Evolutionary conservation across 1,140 invertebrate species (phyloP).

Genomic region (Neodiprion virginianus): DNA sequence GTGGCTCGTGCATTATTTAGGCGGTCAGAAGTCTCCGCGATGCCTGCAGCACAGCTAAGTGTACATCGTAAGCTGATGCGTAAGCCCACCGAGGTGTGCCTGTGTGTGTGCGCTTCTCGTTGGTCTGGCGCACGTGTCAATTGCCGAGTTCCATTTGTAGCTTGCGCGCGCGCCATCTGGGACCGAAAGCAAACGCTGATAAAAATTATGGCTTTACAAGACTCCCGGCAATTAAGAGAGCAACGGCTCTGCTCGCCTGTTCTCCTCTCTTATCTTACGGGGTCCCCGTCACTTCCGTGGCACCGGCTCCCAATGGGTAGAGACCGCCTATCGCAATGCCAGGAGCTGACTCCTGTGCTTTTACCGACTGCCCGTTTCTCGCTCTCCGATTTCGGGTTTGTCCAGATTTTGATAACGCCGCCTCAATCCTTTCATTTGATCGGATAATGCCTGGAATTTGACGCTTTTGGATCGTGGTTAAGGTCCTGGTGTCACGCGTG

Average conservation of each 20-base stretch:
- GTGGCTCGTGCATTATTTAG: conserved; percentile 7
- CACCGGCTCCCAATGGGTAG: too few species aligned
- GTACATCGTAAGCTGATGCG: too few species aligned
- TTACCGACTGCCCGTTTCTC: too few species aligned
- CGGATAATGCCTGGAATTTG: too few species aligned
- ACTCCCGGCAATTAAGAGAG: background rate
- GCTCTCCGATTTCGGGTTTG: too few species aligned
- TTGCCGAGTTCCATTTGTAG: background rate
- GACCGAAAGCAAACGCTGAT: conserved; percentile 1
- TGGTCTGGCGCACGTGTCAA: conserved; percentile 1
- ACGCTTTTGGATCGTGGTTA: too few species aligned
- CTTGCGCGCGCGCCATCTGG: conserved; percentile 1
- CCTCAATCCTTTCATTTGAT: too few species aligned
- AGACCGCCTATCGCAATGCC: too few species aligned
- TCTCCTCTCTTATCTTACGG: background rate
- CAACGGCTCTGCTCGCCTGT: background rate
- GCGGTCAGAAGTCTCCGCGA: background rate
- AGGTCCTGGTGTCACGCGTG: too few species aligned
- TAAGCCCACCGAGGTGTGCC: background rate
- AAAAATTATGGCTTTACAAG: conserved; percentile 1
- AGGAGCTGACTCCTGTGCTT: too few species aligned
- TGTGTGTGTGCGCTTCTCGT: background rate
- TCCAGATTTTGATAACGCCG: too few species aligned
- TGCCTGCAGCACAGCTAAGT: background rate
- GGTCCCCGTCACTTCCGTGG: too few species aligned